Evolutionary conservation across 2,888 invertebrate species (phyloP), one percentile per base, ranked within the genome.

Genomic region (Thyatira batis): DNA sequence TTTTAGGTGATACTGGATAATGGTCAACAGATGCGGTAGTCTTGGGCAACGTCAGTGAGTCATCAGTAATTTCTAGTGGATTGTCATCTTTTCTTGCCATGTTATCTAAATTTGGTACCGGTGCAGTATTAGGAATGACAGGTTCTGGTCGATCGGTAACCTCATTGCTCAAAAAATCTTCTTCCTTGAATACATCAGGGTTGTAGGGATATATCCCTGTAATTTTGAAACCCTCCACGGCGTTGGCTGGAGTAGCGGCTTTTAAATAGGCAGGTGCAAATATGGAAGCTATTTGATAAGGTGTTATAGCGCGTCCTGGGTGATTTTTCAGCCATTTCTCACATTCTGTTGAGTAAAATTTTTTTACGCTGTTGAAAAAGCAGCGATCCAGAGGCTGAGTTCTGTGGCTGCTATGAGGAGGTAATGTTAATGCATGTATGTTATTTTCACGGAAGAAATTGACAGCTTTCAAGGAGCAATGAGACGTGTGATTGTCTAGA

Each of bases 261-360:
- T 43, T 50, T 6, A 10, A 10, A 44, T 45, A 56, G 6, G 55
- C 55, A 8, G 33, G 20, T 0, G 49, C 44, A n/a, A 56, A 23
- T n/a, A 52, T 20, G 2, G 17, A 20, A 10, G 51, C 45, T 1
- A 57, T 23, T 25, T 57, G 39, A 45, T 44, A 57, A 1, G 39
- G 17, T 1, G 57, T 51, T 8, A 57, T 51, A 1, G 49, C n/a
- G 17, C 45, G 21, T 2, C 30, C 53, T 44, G 53, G 53, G 27
- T 57, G 53, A 50, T 65, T 65, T 1, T 57, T 43, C 23, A 68
- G 6, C 63, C 67, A 69, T 58, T 68, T 66, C 50, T 73, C 60
- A 58, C 65, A 65, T 52, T 65, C 63, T n/a, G 17, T 28, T 6
- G 60, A 49, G 45, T 58, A 68, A 49, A 49, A 63, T 13, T 25